These are phyloP conservation scores for Macropodus opercularis DNA, from an alignment of 2,797 vertebrate species.

Conservation along the genomic window DNA sequence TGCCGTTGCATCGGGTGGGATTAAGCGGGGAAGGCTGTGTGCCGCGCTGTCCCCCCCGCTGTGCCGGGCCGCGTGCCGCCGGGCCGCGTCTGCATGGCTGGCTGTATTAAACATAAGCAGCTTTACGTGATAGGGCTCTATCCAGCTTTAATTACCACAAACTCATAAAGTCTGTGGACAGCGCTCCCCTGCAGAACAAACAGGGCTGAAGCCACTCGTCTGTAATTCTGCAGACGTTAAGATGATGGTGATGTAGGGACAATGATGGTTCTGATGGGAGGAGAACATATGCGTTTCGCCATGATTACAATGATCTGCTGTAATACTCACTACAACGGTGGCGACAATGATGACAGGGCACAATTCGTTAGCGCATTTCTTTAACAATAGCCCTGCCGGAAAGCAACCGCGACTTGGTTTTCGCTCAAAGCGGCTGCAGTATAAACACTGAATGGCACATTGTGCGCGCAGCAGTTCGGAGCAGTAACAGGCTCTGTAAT, in stretches of 20 bases:
- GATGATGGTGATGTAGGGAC: slow-evolving; percentile 8
- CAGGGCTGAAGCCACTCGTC: slow-evolving; percentile 53
- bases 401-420: slow-evolving; percentile 44
- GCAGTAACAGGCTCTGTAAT: not conserved
- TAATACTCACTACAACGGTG: slow-evolving; percentile 3
- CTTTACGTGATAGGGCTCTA: slow-evolving; percentile 83
- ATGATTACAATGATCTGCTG: slow-evolving; percentile 7
- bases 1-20: slow-evolving; percentile 73
- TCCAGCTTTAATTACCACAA: slow-evolving; percentile 85
- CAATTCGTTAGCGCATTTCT: slow-evolving; percentile 16
- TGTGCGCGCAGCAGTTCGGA: slow-evolving; percentile 8
- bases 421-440: slow-evolving; percentile 24
- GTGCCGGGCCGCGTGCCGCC: slow-evolving; percentile 42
- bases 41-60: slow-evolving; percentile 43
- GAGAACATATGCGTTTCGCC: slow-evolving; percentile 7
- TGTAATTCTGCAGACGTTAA: slow-evolving; percentile 30
- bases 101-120: slow-evolving; percentile 85
- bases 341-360: slow-evolving; percentile 16
- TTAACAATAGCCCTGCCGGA: slow-evolving; percentile 24
- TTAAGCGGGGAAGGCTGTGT: slow-evolving; percentile 66
- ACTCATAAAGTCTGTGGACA: slow-evolving; percentile 76
- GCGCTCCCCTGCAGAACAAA: slow-evolving; percentile 71
- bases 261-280: slow-evolving; percentile 3
- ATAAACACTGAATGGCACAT: slow-evolving; percentile 26
- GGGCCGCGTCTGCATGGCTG: slow-evolving; percentile 76